These are phyloP conservation scores for Mythimna impura DNA, from an alignment of 2,888 invertebrate genomes.

Conservation along the genomic window DNA sequence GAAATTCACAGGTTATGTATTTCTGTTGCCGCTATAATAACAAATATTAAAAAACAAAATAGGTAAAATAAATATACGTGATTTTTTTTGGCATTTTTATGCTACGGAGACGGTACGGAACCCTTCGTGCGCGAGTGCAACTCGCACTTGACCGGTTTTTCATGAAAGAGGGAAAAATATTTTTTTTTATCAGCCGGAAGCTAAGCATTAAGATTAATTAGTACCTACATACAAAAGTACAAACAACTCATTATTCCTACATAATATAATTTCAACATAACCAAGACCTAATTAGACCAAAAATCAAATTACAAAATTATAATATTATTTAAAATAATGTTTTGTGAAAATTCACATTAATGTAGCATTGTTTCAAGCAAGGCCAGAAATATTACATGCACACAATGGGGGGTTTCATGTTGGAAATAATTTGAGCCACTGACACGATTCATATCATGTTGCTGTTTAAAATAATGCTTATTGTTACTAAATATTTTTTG, in stretches of 20 bases:
- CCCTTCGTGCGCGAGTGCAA: too few relatives aligned
- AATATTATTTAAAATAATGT: conserved; percentile 31
- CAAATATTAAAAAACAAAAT: too few relatives aligned
- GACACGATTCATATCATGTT: conserved; percentile 24
- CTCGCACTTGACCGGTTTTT: background rate
- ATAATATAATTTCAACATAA: conserved; percentile 15
- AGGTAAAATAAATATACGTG: too few relatives aligned
- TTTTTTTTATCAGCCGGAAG: background rate
- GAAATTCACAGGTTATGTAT: too few relatives aligned
- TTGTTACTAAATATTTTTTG: background rate
- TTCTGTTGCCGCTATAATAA: too few relatives aligned
- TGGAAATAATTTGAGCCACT: conserved; percentile 28
- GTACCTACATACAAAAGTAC: background rate
- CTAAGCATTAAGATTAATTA: background rate
- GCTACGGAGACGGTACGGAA: too few relatives aligned
- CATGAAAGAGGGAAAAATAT: background rate
- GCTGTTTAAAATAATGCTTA: conserved; percentile 12
- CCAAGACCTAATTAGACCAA: conserved; percentile 31
- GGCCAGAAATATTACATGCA: conserved; percentile 49
- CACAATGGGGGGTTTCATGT: conserved; percentile 37
- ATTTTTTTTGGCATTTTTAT: too few relatives aligned
- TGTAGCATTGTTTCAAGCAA: conserved; percentile 52
- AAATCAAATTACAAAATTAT: conserved; percentile 31
- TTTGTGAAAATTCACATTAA: conserved; percentile 48
- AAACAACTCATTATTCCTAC: conserved; percentile 16